Percentiles rank a stretch among this genome's conserved stretches.
phyloP scores from a whole-genome alignment of 2,888 invertebrate genomes.

The Metopia argyrocephala region DNA sequence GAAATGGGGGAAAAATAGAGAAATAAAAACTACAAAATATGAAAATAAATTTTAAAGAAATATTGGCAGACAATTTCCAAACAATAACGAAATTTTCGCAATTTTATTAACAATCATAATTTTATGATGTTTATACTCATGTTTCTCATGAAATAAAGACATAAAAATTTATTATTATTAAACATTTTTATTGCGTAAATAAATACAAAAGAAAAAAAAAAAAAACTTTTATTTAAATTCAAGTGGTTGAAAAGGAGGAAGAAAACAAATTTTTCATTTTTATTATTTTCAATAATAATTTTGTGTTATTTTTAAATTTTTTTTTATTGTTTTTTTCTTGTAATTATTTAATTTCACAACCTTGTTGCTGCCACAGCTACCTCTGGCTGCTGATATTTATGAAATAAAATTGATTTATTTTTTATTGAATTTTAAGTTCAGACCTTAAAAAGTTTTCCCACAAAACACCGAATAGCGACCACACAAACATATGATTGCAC shows the following conservation, averaged over 20 bases:
- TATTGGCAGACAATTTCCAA: not conserved
- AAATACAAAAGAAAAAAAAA: conserved; percentile 3
- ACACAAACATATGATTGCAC: conserved; percentile 41
- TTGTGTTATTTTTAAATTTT: not conserved
- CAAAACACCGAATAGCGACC: conserved; percentile 40
- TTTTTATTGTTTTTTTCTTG: not conserved
- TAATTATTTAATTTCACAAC: conserved; percentile 45
- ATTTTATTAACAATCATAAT: conserved; percentile 52
- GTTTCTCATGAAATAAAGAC: conserved; percentile 48
- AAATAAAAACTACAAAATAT: not conserved
- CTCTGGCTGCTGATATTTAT: conserved; percentile 29
- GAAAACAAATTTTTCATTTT: no score
- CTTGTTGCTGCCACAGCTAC: conserved; percentile 24
- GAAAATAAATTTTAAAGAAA: not conserved
- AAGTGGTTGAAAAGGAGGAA: no score
- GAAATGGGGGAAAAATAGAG: not conserved
- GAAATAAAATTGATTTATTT: conserved; percentile 63
- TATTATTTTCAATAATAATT: no score
- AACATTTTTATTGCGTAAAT: conserved; percentile 48
- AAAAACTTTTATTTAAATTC: no score
- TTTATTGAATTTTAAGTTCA: conserved; percentile 49
- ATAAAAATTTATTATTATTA: conserved; percentile 48
- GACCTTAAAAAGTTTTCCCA: conserved; percentile 45
- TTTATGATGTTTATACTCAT: conserved; percentile 39
- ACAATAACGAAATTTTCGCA: conserved; percentile 40